phyloP scores from a whole-genome alignment of 2,888 invertebrate genomes.

The Acrocyrtus sp. region DNA sequence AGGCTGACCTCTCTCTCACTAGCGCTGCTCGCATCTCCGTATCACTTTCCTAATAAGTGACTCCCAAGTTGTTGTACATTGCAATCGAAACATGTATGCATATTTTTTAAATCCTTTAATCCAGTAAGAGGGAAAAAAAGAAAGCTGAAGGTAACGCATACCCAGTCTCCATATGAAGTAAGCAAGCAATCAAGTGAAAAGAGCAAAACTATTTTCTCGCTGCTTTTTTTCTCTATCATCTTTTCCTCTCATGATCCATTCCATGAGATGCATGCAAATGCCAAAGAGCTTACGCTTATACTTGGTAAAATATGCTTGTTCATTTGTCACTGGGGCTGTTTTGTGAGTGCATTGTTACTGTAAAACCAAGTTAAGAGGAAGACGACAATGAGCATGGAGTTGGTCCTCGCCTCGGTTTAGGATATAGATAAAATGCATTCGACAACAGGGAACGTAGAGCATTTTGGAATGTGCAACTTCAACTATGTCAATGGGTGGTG shows the following conservation, averaged over 20 bases:
- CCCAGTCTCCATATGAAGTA: background rate
- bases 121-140: background rate
- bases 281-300: no score
- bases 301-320: background rate
- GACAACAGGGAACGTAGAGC: background rate
- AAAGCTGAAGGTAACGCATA: background rate
- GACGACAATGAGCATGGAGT: background rate
- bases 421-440: background rate
- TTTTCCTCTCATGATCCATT: background rate
- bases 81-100: background rate
- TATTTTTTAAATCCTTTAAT: background rate
- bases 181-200: background rate
- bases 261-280: background rate
- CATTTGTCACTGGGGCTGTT: background rate
- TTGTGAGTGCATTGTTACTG: background rate
- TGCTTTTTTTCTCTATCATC: background rate
- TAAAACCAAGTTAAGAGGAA: background rate
- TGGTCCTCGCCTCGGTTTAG: background rate
- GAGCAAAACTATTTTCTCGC: background rate
- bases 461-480: slow-evolving; percentile 52
- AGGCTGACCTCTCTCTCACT: background rate
- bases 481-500: slow-evolving; percentile 53
- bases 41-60: no score
- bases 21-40: background rate
- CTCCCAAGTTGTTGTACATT: background rate